Percentiles rank a stretch among this genome's conserved stretches.
These are phyloP conservation scores for Ciconia maguari DNA, from an alignment of 2,113 vertebrate genomes.

Conservation along the genomic window DNA sequence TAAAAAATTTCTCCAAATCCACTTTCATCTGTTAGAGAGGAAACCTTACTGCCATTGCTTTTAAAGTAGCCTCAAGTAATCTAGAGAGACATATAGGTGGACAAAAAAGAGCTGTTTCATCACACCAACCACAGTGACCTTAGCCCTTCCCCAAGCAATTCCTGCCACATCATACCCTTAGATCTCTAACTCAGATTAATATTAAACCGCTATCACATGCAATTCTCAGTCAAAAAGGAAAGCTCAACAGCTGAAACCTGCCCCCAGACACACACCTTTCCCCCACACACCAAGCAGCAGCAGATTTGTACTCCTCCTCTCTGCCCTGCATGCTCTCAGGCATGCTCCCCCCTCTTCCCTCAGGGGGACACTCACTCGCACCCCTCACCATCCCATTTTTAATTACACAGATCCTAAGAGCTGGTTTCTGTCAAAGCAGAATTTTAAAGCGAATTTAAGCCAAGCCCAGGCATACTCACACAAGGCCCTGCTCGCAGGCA, in stretches of 20 bases:
- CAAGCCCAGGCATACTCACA: neutral
- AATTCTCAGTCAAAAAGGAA: neutral
- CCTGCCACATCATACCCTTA: conserved; percentile 50
- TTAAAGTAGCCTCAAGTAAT: conserved; percentile 42
- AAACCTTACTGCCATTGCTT: neutral
- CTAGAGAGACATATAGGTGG: neutral
- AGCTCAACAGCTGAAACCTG: neutral
- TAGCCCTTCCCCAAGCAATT: conserved; percentile 57
- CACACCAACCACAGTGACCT: conserved; percentile 50
- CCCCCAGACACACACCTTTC: neutral
- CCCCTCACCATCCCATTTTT: neutral
- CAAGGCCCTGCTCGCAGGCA: neutral
- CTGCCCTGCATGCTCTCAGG: neutral
- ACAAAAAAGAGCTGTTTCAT: conserved; percentile 38
- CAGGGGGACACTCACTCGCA: neutral
- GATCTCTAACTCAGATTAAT: conserved; percentile 35
- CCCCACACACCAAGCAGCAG: neutral
- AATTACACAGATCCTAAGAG: neutral
- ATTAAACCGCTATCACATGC: conserved; percentile 4
- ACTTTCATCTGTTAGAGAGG: neutral
- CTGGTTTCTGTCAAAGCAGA: neutral
- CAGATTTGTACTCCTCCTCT: neutral
- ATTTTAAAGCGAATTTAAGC: neutral
- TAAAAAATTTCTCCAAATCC: neutral
- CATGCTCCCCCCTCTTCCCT: neutral